phyloP scores from a whole-genome alignment of 30 jellyfish, hydroid and myxozoan species.

The Rhopilema esculentum region DNA sequence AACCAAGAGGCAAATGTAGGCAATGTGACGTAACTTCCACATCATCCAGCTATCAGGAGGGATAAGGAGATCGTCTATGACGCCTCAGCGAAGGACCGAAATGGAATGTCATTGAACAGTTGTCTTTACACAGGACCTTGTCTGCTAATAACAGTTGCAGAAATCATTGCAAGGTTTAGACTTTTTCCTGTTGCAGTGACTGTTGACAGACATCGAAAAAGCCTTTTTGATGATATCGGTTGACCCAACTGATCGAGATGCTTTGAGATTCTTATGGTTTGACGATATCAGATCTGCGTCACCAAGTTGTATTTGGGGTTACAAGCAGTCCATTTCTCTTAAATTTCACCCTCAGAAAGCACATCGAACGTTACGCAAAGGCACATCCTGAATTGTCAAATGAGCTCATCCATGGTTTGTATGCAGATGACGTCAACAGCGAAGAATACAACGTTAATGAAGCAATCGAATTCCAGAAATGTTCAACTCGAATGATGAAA shows the following conservation, averaged over 20 bases:
- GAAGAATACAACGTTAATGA: not conserved
- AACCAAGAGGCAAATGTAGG: not conserved
- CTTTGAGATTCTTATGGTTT: not conserved
- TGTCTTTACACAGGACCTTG: slow-evolving; percentile 20
- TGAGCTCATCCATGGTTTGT: not conserved
- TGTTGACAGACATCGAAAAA: slow-evolving; percentile 6
- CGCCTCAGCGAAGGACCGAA: not conserved
- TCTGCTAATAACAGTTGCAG: slow-evolving; percentile 17
- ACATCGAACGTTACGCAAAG: slow-evolving; percentile 5
- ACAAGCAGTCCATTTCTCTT: slow-evolving; percentile 1
- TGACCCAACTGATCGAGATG: slow-evolving; percentile 1
- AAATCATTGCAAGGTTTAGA: slow-evolving; percentile 23
- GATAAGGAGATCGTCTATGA: slow-evolving; percentile 21
- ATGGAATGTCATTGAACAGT: slow-evolving; percentile 14
- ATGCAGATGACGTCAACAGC: slow-evolving; percentile 3
- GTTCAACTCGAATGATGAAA: not conserved
- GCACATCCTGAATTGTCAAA: not conserved
- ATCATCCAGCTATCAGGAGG: slow-evolving; percentile 5
- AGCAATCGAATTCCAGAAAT: not conserved
- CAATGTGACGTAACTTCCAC: slow-evolving; percentile 1
- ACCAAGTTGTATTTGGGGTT: slow-evolving; percentile 4
- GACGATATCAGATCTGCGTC: not conserved
- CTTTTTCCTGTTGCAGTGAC: slow-evolving; percentile 9
- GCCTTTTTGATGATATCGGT: slow-evolving; percentile 1
- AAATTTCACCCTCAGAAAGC: slow-evolving; percentile 7